These are phyloP conservation scores for Dichetophora obliterata DNA, from an alignment of 2,888 invertebrate genomes.

Conservation along the genomic window DNA sequence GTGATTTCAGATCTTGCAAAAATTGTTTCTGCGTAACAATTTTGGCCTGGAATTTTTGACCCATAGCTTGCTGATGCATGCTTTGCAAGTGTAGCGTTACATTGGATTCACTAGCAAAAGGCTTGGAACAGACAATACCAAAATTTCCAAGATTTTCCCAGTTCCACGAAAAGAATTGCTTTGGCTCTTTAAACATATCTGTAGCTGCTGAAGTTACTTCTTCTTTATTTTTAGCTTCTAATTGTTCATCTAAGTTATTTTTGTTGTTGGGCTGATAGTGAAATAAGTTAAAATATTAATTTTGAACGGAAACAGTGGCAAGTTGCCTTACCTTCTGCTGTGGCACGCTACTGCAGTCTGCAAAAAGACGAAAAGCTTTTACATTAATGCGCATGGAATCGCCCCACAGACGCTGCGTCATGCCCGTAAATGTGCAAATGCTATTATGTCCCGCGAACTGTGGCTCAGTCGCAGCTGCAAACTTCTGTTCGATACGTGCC, in stretches of 20 bases:
- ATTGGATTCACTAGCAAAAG: conserved; percentile 54
- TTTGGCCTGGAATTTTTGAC: conserved; percentile 50
- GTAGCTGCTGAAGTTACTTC: background rate
- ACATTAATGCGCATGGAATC: conserved; percentile 51
- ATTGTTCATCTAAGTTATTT: background rate
- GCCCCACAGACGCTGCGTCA: conserved; percentile 53
- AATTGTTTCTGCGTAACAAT: conserved; percentile 52
- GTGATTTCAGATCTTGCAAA: conserved; percentile 60
- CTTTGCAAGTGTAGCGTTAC: conserved; percentile 53
- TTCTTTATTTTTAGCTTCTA: background rate
- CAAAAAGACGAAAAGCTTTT: conserved; percentile 48
- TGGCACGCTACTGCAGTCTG: conserved; percentile 30
- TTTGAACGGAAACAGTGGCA: background rate
- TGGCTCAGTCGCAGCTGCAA: conserved; percentile 24
- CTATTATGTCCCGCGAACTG: conserved; percentile 3
- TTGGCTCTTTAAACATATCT: background rate
- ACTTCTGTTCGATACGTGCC: conserved; percentile 51
- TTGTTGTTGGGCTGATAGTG: background rate
- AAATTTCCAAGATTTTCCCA: conserved; percentile 58
- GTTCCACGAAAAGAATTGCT: conserved; percentile 51
- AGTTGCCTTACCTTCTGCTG: background rate
- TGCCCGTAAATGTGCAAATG: conserved; percentile 52
- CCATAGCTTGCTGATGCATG: conserved; percentile 48
- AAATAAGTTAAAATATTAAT: background rate
- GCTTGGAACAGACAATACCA: conserved; percentile 50